These are phyloP conservation scores for Diadegma fenestrale DNA, from an alignment of 2,888 invertebrate species.

Conservation along the genomic window DNA sequence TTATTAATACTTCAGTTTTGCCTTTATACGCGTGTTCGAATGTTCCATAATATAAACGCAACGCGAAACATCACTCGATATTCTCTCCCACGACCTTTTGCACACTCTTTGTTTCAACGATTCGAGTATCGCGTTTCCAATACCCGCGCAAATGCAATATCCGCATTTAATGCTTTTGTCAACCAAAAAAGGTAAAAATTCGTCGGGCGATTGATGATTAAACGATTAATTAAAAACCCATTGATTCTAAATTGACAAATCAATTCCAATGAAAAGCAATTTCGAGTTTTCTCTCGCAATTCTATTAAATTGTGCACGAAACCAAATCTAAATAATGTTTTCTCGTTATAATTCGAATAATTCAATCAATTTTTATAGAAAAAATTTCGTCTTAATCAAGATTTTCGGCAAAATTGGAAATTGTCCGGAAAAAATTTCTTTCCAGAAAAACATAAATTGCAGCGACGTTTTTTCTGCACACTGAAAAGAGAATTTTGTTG, in stretches of 20 bases:
- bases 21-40: slow-evolving; percentile 34
- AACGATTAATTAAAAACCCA: background rate
- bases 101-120: slow-evolving; percentile 11
- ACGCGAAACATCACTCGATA: slow-evolving; percentile 28
- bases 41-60: background rate
- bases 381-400: background rate
- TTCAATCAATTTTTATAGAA: background rate
- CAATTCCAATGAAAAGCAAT: too few species aligned
- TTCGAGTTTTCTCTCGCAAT: background rate
- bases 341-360: background rate
- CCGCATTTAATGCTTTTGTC: background rate
- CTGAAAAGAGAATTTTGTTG: too few species aligned
- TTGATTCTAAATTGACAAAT: background rate
- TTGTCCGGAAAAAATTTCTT: too few species aligned
- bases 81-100: background rate
- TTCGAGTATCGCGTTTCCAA: slow-evolving; percentile 18
- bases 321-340: background rate
- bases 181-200: slow-evolving; percentile 4
- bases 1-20: slow-evolving; percentile 55
- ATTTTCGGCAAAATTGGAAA: too few species aligned
- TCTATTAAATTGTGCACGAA: background rate
- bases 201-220: background rate
- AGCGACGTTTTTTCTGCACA: too few species aligned
- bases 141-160: background rate
- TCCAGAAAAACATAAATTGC: too few species aligned